Evolutionary conservation across 2,797 vertebrate species (phyloP).

Genomic region (Chelmon rostratus): DNA sequence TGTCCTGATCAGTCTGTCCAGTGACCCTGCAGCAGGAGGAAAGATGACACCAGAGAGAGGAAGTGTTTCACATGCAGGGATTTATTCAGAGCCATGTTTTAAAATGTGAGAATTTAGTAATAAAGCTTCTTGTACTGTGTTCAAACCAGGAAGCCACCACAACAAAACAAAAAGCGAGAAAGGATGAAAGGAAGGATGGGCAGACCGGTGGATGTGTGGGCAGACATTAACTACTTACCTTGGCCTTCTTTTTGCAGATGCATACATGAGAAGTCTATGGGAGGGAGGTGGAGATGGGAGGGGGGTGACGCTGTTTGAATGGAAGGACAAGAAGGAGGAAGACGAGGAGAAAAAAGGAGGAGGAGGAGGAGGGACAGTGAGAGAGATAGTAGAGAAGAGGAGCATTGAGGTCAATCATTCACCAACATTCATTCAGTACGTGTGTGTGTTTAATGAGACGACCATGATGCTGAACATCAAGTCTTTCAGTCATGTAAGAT

Average conservation of each 20-base stretch:
- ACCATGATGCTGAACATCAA: not conserved
- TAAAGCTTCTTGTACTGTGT: not conserved
- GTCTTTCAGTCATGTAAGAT: not conserved
- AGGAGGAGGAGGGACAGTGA: conserved; percentile 48
- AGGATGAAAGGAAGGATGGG: conserved; percentile 11
- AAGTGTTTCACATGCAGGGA: conserved; percentile 43
- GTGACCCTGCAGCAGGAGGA: conserved; percentile 17
- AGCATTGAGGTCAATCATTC: conserved; percentile 88
- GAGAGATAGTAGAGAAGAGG: conserved; percentile 88
- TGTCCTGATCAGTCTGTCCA: conserved; percentile 18
- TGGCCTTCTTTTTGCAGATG: conserved; percentile 97
- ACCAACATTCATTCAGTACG: conserved; percentile 49
- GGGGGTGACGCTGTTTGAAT: conserved; percentile 87
- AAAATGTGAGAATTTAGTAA: not conserved
- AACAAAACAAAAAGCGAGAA: not conserved
- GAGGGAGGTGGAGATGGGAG: conserved; percentile 95
- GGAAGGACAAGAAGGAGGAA: conserved; percentile 44
- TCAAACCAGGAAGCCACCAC: not conserved
- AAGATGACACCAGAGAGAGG: not conserved
- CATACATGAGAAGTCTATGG: conserved; percentile 99
- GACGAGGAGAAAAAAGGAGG: conserved; percentile 72
- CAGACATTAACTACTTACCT: conserved; percentile 91
- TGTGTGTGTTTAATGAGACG: not conserved
- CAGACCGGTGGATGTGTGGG: conserved; percentile 48
- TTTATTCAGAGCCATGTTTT: not conserved